These are phyloP conservation scores for Gymnocypris eckloni DNA, from an alignment of 2,797 vertebrate species.

Conservation along the genomic window DNA sequence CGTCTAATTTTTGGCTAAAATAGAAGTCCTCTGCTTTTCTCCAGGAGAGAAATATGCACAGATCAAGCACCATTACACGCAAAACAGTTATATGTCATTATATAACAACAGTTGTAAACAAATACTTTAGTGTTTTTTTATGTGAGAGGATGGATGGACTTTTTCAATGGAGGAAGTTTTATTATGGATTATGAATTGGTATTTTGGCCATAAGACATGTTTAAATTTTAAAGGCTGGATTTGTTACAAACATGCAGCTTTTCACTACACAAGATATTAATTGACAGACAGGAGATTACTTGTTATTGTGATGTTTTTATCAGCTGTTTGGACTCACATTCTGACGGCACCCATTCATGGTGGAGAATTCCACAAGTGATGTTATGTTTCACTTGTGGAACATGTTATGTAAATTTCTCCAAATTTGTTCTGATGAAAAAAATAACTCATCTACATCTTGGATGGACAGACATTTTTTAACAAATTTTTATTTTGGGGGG, in stretches of 20 bases:
- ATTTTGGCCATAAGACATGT: not conserved
- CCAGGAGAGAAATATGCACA: not conserved
- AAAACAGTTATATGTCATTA: not conserved
- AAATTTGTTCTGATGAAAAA: not conserved
- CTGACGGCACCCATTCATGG: not conserved
- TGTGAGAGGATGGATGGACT: not conserved
- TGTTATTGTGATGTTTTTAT: not conserved
- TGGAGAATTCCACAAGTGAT: not conserved
- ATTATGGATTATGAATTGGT: not conserved
- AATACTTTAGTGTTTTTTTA: not conserved
- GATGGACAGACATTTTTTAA: not conserved
- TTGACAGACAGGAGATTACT: not conserved
- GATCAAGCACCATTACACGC: not conserved
- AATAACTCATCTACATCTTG: not conserved
- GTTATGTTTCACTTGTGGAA: not conserved
- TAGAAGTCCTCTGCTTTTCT: not conserved
- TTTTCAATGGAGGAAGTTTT: not conserved
- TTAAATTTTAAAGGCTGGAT: not conserved
- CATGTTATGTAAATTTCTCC: not conserved
- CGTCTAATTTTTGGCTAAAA: not conserved
- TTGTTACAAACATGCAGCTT: too few relatives aligned
- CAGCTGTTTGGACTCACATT: not conserved
- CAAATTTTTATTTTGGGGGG: not conserved
- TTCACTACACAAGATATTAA: too few relatives aligned
- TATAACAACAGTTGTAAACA: not conserved